These are phyloP conservation scores for Heliconius ismenius DNA, from an alignment of 2,888 invertebrate genomes.

Conservation along the genomic window DNA sequence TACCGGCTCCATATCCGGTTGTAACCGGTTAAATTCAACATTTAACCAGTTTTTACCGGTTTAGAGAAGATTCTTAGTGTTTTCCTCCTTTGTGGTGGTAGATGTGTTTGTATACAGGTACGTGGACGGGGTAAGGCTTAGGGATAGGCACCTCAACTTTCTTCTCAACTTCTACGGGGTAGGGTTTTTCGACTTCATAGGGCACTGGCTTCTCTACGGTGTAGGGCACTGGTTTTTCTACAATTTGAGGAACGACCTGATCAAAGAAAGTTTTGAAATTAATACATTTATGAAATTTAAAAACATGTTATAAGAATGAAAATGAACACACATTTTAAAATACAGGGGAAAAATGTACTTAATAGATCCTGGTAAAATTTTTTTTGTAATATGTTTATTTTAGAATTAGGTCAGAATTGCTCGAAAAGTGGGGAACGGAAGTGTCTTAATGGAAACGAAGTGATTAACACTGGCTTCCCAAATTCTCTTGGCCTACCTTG, in stretches of 20 bases:
- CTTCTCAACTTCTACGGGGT: conserved; percentile 88
- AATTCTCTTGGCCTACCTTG: background rate
- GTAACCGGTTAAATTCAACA: conserved; percentile 30
- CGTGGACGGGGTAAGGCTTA: conserved; percentile 88
- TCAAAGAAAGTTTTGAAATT: conserved; percentile 40
- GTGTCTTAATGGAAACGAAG: background rate
- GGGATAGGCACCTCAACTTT: conserved; percentile 86
- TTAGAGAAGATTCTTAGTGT: conserved; percentile 61
- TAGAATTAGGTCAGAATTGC: no score
- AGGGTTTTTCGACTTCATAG: conserved; percentile 87
- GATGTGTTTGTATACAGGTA: conserved; percentile 88
- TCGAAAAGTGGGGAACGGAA: background rate
- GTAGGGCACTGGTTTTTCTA: conserved; percentile 88
- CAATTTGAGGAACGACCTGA: conserved; percentile 85
- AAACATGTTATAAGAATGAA: background rate
- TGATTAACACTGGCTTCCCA: background rate
- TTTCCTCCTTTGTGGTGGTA: conserved; percentile 84
- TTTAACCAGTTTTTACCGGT: conserved; percentile 14
- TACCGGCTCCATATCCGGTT: conserved; percentile 25
- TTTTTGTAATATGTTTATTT: no score
- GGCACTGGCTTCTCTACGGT: conserved; percentile 87
- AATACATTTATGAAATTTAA: background rate
- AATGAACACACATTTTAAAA: no score
- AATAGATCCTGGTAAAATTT: no score
- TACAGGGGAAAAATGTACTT: no score